Conservation (phyloP, 2,888 invertebrate genomes). For the Ormyrus labotus region DNA sequence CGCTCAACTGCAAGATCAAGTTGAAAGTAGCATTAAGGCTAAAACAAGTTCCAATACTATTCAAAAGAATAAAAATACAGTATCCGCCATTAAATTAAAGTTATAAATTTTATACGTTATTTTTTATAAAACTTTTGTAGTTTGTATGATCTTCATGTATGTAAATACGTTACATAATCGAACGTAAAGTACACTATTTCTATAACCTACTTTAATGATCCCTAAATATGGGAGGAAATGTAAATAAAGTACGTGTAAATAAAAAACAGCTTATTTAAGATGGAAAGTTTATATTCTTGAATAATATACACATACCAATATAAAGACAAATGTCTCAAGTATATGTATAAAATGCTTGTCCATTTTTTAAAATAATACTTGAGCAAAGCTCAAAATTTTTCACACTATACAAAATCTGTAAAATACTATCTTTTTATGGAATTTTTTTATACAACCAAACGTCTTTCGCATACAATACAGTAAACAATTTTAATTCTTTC, state of each 20-base stretch:
- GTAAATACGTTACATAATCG: constrained; percentile 6
- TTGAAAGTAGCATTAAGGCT: constrained; percentile 77
- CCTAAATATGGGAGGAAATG: neutral
- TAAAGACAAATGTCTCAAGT: constrained; percentile 49
- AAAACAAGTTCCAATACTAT: constrained; percentile 71
- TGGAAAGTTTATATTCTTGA: constrained; percentile 54
- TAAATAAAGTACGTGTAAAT: constrained; percentile 36
- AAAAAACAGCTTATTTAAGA: constrained; percentile 37
- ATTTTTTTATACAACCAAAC: constrained; percentile 15
- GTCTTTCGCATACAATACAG: constrained; percentile 30
- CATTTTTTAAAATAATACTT: constrained; percentile 50
- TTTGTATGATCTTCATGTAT: constrained; percentile 3
- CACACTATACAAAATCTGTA: constrained; percentile 54
- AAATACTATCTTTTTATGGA: constrained; percentile 35
- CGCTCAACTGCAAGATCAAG: constrained; percentile 88
- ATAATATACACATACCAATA: constrained; percentile 51
- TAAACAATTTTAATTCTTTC: constrained; percentile 37
- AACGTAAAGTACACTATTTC: constrained; percentile 16
- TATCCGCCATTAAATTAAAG: constrained; percentile 81
- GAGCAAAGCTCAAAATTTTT: constrained; percentile 48
- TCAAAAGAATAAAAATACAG: constrained; percentile 70
- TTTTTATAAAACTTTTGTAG: constrained; percentile 25
- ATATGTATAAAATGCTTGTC: constrained; percentile 52
- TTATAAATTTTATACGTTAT: constrained; percentile 74
- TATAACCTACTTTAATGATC: neutral